Base-by-base conservation (phyloP, 2,888 invertebrate genomes). In the Agonopterix alstromeriana region DNA sequence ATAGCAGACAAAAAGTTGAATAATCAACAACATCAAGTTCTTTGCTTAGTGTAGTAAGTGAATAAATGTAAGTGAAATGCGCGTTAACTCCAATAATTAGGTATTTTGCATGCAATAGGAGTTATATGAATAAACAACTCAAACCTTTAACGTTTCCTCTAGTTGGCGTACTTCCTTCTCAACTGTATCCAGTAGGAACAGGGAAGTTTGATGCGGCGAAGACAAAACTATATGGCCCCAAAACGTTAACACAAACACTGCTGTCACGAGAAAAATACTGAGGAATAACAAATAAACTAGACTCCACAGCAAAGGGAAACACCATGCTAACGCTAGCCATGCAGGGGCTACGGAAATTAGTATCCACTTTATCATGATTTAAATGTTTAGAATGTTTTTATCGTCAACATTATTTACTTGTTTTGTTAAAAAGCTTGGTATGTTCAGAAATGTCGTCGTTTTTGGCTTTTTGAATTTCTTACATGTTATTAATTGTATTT, bases 181-280 rank as follows among this genome's bases (percentile, higher is more conserved):
- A 17, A 91, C 86, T 63, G 90, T 90, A 60, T 92, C 90, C 51
- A 91, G 73, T 53, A 89, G 66, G 65, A 90, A 91, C 41, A 90
- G 69, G 42, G 91, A 90, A 42, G 91, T 92, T 73, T 92, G 91
- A 69, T 93, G 91, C 44, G 91, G 91, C 11, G 93, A 91, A 14
- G 93, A 93, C 38, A 93, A 75, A 52, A 91, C 88, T 48, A 92
- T 82, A 69, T 93, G 92, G 53, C 93, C 90, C 89, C 92, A 91
- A 62, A 93, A 76, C 8, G 86, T 82, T 46, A 87, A 68, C 11
- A 70, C 61, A 57, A 86, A 82, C 47, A 80, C 71, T 46, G 68
- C 64, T 54, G 75, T 50, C 48, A 74, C 49, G 11, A 84, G 50
- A 49, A 75, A 73, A 51, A 71, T 42, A 63, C 74, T 79, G 45